These are phyloP conservation scores for Echinometra lucunter DNA, from an alignment of 53 echinoderm and acorn worm species.

Conservation along the genomic window DNA sequence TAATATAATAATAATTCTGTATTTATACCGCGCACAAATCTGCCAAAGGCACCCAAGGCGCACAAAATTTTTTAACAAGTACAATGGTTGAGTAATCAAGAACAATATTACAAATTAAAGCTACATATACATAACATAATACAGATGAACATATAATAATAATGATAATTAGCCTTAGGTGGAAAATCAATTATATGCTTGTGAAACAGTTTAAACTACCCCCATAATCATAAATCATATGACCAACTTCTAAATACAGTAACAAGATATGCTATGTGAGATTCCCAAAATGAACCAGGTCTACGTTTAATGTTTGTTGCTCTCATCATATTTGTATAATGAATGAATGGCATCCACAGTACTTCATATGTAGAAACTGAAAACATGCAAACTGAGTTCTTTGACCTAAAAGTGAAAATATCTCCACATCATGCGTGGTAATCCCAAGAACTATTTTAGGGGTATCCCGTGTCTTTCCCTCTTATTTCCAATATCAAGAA, in stretches of 20 bases:
- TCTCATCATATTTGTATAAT: background rate
- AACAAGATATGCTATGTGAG: background rate
- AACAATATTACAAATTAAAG: too few relatives aligned
- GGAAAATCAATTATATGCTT: too few relatives aligned
- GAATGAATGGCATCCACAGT: background rate
- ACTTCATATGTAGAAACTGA: background rate
- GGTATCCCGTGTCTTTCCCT: background rate
- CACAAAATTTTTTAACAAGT: too few relatives aligned
- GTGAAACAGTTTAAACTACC: background rate
- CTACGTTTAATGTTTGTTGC: background rate
- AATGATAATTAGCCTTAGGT: too few relatives aligned
- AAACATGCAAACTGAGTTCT: background rate
- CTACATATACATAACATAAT: too few relatives aligned
- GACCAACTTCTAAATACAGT: background rate
- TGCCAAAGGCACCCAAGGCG: too few relatives aligned
- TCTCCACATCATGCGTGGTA: background rate
- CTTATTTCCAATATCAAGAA: background rate
- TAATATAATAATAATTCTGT: too few relatives aligned
- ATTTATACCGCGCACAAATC: too few relatives aligned
- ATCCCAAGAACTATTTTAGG: conserved; percentile 3
- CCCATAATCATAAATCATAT: background rate
- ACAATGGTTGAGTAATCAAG: too few relatives aligned
- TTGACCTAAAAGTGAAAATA: background rate
- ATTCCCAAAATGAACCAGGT: background rate
- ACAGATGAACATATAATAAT: too few relatives aligned